Base-by-base conservation (phyloP, 2,797 vertebrate genomes). In the Decapterus maruadsi region DNA sequence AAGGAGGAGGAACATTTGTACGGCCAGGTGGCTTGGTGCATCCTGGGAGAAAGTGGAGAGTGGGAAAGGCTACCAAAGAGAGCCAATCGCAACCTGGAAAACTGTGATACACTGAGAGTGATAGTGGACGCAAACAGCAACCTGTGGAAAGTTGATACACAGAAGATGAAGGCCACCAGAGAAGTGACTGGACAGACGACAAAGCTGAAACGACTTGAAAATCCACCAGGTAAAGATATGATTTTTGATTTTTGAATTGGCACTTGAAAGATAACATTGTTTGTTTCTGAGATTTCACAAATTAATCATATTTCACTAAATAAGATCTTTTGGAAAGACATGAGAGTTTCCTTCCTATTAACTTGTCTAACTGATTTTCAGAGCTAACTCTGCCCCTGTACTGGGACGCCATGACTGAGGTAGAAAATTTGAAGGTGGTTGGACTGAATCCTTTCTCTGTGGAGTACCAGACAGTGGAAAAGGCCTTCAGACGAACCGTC, bases 61-160 rank as follows among this genome's bases (percentile, higher is more conserved):
- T 94, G 93, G 93, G 81, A 92, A 0, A 82, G 88, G 67, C 26
- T 94, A 0, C 89, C 93, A 9, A 91, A 75, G 81, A 22, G 29
- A 26, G 80, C 88, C 38, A 91, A 93, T 80, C 22, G 77, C 68
- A 62, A 75, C 6, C 72, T 94, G 70, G 93, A 94, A 56, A 87
- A 4, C 0, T 7, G 0, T 0, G 63, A 87, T 1, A 10, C 80
- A 4, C 55, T 36, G 0, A 5, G 9, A 67, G 92, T 80, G 13
- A 82, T 94, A 65, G 8, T 20, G 38, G 93, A 94, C 6, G 75
- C 75, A 20, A 78, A 81, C 34, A 53, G 68, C n/a, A 8, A 8
- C 12, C 12, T 0, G 13, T 93, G 89, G 90, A 78, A 2, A 0
- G 86, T 91, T 50, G 51, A 90, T 77, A 29, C 85, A 0, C 29